phyloP scores from a whole-genome alignment of 2,113 vertebrate species.

The Pseudois nayaur region DNA sequence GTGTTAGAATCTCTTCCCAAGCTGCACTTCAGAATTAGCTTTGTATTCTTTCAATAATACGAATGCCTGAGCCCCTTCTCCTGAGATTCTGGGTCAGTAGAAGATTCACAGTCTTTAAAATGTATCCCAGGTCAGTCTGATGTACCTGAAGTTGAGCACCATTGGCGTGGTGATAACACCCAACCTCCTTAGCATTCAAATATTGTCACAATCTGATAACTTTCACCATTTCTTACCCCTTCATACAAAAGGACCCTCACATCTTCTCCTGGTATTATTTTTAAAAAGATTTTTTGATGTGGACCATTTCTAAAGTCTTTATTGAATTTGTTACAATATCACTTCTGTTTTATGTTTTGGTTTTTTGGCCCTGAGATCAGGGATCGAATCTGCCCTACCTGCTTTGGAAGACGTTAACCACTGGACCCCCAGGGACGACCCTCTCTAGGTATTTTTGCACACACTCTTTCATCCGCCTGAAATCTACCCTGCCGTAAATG shows the following conservation, averaged over 20 bases:
- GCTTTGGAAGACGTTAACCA: not conserved
- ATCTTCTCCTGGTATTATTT: not conserved
- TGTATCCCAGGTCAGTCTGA: not conserved
- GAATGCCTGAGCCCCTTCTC: not conserved
- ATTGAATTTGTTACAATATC: not conserved
- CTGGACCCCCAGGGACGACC: not conserved
- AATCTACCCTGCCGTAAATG: not conserved
- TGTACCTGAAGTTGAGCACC: not conserved
- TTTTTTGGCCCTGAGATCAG: not conserved
- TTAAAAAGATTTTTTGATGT: not conserved
- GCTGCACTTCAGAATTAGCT: not conserved
- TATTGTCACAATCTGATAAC: not conserved
- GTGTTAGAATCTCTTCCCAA: not conserved
- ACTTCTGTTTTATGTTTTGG: not conserved
- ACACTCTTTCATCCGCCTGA: not conserved
- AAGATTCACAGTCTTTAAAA: not conserved
- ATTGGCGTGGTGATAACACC: not conserved
- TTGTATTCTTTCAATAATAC: not conserved
- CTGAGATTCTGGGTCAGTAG: not conserved
- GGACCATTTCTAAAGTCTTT: not conserved
- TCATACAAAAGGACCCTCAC: not conserved
- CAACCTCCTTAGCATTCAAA: not conserved
- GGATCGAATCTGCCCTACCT: not conserved
- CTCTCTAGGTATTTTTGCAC: not conserved
- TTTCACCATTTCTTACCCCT: not conserved